Conservation (phyloP, 2,888 invertebrate genomes). For the Pocota personata region DNA sequence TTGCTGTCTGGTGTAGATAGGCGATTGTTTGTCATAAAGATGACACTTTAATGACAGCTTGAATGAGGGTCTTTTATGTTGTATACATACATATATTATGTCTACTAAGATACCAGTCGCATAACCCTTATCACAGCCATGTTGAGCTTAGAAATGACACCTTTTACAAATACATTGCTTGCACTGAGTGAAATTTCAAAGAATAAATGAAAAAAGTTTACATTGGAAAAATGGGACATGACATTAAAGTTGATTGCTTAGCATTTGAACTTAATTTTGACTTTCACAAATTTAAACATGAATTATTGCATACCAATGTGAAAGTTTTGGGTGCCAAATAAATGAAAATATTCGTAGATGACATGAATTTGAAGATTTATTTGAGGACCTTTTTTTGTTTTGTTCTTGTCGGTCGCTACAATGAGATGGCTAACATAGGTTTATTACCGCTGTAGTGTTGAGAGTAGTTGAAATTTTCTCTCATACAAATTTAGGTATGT, state of each 20-base stretch:
- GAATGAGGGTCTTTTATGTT: constrained; percentile 42
- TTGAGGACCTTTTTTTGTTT: too few species aligned
- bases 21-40: constrained; percentile 53
- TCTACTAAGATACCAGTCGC: constrained; percentile 3
- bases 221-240: not conserved
- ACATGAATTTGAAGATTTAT: too few species aligned
- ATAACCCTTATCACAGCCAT: constrained; percentile 22
- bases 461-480: too few species aligned
- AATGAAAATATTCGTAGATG: too few species aligned
- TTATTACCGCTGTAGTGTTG: too few species aligned
- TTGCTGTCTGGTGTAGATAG: constrained; percentile 37
- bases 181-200: not conserved
- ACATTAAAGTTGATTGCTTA: not conserved
- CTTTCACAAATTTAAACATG: not conserved
- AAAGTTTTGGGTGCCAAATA: not conserved
- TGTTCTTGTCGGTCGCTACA: too few species aligned
- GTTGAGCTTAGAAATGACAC: constrained; percentile 8
- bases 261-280: constrained; percentile 9
- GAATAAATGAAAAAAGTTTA: not conserved
- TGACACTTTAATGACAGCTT: constrained; percentile 52
- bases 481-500: too few species aligned
- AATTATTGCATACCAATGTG: not conserved
- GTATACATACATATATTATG: not conserved
- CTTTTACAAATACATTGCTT: not conserved
- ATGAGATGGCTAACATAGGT: too few species aligned